These are phyloP conservation scores for Ditula angustiorana DNA, from an alignment of 2,888 invertebrate genomes.

Conservation along the genomic window DNA sequence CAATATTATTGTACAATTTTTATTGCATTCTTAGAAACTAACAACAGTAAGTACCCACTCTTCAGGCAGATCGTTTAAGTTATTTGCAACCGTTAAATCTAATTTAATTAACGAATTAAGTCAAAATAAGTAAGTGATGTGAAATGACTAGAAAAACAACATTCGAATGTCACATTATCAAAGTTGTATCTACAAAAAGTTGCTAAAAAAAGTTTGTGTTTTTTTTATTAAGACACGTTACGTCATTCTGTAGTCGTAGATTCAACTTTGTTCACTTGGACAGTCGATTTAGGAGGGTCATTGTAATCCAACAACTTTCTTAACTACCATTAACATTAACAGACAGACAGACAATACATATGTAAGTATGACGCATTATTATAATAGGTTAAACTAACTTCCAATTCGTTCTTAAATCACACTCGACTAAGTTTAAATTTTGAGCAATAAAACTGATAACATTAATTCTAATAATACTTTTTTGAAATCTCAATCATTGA, in stretches of 20 bases:
- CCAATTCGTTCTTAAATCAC: slow-evolving; percentile 4
- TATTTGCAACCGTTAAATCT: background rate
- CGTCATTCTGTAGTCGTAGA: too few species aligned
- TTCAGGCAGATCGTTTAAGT: slow-evolving; percentile 17
- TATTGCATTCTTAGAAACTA: background rate
- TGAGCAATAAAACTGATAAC: slow-evolving; percentile 54
- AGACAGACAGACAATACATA: too few species aligned
- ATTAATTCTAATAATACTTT: slow-evolving; percentile 24
- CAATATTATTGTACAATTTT: background rate
- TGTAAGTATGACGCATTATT: too few species aligned
- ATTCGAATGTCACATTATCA: too few species aligned
- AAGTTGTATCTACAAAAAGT: too few species aligned
- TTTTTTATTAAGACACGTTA: background rate
- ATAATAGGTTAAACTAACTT: too few species aligned
- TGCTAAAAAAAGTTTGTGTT: background rate
- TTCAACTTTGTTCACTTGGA: too few species aligned
- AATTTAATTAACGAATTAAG: background rate
- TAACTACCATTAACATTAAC: too few species aligned
- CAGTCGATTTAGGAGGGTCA: too few species aligned
- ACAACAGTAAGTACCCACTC: background rate
- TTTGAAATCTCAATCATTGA: background rate
- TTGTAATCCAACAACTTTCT: too few species aligned
- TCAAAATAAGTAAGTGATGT: slow-evolving; percentile 47
- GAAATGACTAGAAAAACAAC: slow-evolving; percentile 61
- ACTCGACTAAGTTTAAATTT: slow-evolving; percentile 37